phyloP scores from a whole-genome alignment of 2,113 vertebrate genomes.

The Planiliza haematocheilus region DNA sequence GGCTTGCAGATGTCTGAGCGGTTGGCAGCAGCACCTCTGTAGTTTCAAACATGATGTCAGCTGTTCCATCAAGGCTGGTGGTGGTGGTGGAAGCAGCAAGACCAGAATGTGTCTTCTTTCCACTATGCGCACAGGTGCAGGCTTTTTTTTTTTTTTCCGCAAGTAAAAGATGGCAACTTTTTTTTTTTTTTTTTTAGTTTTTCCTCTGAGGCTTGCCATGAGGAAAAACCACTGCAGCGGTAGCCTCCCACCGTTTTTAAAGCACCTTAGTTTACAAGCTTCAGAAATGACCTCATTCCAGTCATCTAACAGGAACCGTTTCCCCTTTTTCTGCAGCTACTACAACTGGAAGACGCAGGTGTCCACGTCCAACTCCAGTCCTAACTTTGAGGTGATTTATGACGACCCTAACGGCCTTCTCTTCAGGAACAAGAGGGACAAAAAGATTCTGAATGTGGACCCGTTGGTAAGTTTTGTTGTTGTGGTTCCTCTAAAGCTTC shows the following conservation, averaged over 20 bases:
- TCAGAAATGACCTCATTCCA: neutral
- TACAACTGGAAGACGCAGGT: conserved; percentile 90
- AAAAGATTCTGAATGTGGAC: conserved; percentile 88
- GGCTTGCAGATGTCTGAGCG: neutral
- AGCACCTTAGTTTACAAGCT: neutral
- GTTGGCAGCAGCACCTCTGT: neutral
- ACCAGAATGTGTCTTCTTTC: neutral
- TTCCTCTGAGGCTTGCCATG: neutral
- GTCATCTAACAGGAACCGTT: neutral
- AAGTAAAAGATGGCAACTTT: neutral
- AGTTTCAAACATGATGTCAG: conserved; percentile 9
- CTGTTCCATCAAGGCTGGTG: neutral
- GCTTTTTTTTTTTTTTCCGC: too few relatives aligned
- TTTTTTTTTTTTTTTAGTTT: too few relatives aligned
- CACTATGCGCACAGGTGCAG: neutral
- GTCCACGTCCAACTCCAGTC: conserved; percentile 83
- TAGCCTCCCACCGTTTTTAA: neutral
- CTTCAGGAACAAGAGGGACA: conserved; percentile 88
- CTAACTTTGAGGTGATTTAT: conserved; percentile 88
- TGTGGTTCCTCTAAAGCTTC: neutral
- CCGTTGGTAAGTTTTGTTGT: conserved; percentile 81
- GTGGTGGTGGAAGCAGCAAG: too few relatives aligned
- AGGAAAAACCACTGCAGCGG: neutral
- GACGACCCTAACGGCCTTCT: conserved; percentile 86
- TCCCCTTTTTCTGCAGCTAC: conserved; percentile 81